Evolutionary conservation across 2,888 invertebrate species (phyloP).

Genomic region (Morpho deidamia): DNA sequence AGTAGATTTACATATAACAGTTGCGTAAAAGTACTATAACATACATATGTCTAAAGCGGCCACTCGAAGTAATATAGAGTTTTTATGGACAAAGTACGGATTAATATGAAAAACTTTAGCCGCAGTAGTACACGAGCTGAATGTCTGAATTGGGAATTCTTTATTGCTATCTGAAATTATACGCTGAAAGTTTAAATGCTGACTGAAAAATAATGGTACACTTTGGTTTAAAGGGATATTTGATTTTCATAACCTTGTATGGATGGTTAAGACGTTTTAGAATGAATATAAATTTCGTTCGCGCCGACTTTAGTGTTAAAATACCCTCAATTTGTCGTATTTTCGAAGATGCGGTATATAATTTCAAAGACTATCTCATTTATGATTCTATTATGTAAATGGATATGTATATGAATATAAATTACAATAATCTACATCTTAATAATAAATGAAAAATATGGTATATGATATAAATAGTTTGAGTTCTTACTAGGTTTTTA

Average conservation of each 20-base stretch:
- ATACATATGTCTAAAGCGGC: conserved; percentile 27
- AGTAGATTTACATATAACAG: no score
- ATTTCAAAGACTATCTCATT: no score
- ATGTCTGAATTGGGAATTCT: conserved; percentile 21
- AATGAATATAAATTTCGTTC: no score
- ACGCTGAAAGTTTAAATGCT: conserved; percentile 5
- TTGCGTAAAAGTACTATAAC: conserved; percentile 12
- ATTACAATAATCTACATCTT: no score
- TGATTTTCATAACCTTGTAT: neutral
- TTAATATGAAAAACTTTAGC: conserved; percentile 24
- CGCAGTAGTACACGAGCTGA: conserved; percentile 21
- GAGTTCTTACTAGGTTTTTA: no score
- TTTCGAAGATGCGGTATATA: no score
- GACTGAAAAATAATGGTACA: conserved; percentile 2
- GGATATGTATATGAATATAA: no score
- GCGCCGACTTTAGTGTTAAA: no score
- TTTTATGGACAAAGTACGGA: conserved; percentile 30
- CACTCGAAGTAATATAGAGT: conserved; percentile 31
- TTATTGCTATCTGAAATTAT: conserved; percentile 15
- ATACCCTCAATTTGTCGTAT: no score
- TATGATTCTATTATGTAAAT: no score
- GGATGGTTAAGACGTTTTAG: neutral
- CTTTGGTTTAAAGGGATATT: neutral
- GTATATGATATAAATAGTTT: no score
- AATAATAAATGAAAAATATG: no score